phyloP scores from a whole-genome alignment of 30 jellyfish, hydroid and myxozoan genomes.

The Nemopilema nomurai region DNA sequence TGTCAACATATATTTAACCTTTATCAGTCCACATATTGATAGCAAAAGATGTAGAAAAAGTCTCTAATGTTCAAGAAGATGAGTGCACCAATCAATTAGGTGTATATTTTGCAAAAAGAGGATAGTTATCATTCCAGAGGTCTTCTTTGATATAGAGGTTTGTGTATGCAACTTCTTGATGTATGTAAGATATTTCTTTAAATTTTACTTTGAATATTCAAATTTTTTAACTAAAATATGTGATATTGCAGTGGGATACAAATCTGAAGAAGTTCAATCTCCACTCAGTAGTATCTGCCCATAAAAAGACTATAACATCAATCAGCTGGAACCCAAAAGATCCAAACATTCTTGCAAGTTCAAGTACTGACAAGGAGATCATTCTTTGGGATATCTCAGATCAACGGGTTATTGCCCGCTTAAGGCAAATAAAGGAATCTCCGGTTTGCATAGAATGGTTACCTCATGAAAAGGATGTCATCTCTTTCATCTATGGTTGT shows the following conservation, averaged over 20 bases:
- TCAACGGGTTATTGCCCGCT: conserved; percentile 43
- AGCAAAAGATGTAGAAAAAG: background rate
- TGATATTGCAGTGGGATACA: conserved; percentile 49
- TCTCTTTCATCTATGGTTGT: conserved; percentile 43
- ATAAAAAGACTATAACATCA: conserved; percentile 72
- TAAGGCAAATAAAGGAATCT: conserved; percentile 41
- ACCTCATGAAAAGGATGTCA: conserved; percentile 63
- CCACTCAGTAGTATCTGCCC: conserved; percentile 85
- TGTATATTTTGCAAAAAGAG: too few relatives aligned
- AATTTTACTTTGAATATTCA: too few relatives aligned
- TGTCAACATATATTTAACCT: background rate
- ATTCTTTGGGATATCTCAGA: conserved; percentile 75
- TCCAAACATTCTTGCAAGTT: conserved; percentile 66
- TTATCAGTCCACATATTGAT: too few relatives aligned
- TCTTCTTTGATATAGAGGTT: too few relatives aligned
- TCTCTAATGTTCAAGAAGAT: background rate
- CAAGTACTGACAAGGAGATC: conserved; percentile 64
- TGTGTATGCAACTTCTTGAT: too few relatives aligned
- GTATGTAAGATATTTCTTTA: too few relatives aligned
- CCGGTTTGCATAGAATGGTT: conserved; percentile 75
- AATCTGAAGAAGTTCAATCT: conserved; percentile 45
- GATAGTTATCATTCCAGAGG: too few relatives aligned
- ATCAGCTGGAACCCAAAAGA: conserved; percentile 74
- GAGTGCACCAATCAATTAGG: too few relatives aligned
- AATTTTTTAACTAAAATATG: background rate